A percentile compares a stretch with the other conserved stretches of the same genome.
phyloP scores from a whole-genome alignment of 2,797 vertebrate species.

The Acrocephalus scirpaceus region DNA sequence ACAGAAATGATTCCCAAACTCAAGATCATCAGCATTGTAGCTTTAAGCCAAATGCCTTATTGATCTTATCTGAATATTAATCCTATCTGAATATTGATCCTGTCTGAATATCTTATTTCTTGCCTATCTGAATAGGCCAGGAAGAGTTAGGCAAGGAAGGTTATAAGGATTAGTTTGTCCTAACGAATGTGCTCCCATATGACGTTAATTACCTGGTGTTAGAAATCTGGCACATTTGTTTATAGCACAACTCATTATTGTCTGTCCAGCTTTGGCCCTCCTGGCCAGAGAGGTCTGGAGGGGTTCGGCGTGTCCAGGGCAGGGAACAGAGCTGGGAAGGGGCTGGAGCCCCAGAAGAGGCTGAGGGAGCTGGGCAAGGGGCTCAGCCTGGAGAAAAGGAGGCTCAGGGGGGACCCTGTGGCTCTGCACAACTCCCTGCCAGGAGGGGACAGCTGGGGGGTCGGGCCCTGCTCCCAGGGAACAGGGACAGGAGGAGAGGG shows the following conservation, averaged over 20 bases:
- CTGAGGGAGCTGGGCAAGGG: neutral
- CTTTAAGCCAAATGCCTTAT: constrained; percentile 26
- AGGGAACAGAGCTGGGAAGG: neutral
- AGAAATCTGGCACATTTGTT: neutral
- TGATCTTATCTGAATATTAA: neutral
- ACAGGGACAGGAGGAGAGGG: neutral
- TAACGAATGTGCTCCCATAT: neutral
- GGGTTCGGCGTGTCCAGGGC: accelerated
- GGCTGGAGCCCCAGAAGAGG: accelerated
- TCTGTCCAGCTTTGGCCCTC: neutral
- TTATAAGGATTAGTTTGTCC: neutral
- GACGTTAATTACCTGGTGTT: neutral
- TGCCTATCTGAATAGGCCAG: neutral
- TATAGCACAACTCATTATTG: neutral
- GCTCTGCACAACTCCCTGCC: neutral
- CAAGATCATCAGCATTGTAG: neutral
- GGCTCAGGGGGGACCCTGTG: neutral
- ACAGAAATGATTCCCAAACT: neutral
- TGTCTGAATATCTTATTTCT: neutral
- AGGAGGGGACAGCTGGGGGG: neutral
- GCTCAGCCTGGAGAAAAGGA: neutral
- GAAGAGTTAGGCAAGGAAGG: neutral
- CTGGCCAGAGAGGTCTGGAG: accelerated
- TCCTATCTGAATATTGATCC: neutral
- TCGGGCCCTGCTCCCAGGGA: neutral